These are phyloP conservation scores for Tribolium madens DNA, from an alignment of 1,140 invertebrate species.

Conservation along the genomic window DNA sequence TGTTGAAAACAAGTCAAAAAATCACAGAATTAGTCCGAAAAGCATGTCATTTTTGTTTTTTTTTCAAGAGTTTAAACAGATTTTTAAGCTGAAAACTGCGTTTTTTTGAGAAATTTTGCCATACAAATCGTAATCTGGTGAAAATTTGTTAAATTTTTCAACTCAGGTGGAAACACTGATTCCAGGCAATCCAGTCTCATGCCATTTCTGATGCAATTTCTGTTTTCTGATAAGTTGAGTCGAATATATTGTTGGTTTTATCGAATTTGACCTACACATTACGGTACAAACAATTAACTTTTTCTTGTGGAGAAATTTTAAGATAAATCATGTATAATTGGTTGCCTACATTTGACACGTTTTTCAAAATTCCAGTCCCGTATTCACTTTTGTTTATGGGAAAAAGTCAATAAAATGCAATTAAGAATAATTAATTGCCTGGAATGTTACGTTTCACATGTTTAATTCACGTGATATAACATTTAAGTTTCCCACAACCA, in stretches of 20 bases:
- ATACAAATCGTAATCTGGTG: too few relatives aligned
- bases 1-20: too few relatives aligned
- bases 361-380: neutral
- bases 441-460: slow-evolving; percentile 25
- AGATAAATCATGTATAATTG: neutral
- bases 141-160: too few relatives aligned
- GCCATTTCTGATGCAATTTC: too few relatives aligned
- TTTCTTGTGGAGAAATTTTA: neutral
- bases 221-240: slow-evolving; percentile 3
- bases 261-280: slow-evolving; percentile 21
- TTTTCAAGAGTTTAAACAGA: too few relatives aligned
- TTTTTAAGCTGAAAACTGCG: too few relatives aligned
- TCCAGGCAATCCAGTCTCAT: too few relatives aligned
- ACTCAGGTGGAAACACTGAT: too few relatives aligned
- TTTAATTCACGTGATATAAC: slow-evolving; percentile 34
- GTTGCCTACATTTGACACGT: neutral
- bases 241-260: slow-evolving; percentile 13
- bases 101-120: too few relatives aligned
- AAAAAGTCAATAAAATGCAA: slow-evolving; percentile 14
- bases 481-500: slow-evolving; percentile 32
- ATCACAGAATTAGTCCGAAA: too few relatives aligned
- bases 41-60: too few relatives aligned
- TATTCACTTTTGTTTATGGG: neutral
- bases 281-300: slow-evolving; percentile 9
- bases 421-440: slow-evolving; percentile 27